Evolutionary conservation across 2,888 invertebrate species (phyloP).

Genomic region (Hetaerina titia): DNA sequence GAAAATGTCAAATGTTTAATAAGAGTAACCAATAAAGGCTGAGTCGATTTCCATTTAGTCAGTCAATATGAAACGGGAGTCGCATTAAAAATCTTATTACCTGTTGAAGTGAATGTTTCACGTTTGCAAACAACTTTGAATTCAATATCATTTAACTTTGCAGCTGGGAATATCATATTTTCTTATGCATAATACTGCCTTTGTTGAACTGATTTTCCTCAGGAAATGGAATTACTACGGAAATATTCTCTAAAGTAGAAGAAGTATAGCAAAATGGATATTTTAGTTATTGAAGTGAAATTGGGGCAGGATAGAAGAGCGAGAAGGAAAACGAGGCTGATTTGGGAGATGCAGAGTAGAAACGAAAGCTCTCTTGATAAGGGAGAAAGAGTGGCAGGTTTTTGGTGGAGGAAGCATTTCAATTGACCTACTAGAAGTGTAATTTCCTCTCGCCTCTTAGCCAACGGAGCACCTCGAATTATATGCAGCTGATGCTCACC

Average conservation of each 20-base stretch:
- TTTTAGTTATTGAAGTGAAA: neutral
- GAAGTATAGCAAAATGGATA: neutral
- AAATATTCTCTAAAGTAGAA: neutral
- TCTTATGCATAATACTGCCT: too few species aligned
- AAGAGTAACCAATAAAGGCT: too few species aligned
- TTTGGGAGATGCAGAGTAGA: neutral
- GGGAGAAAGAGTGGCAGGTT: neutral
- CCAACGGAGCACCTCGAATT: constrained; percentile 13
- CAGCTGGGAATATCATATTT: too few species aligned
- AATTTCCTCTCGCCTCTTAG: constrained; percentile 49
- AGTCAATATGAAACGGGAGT: too few species aligned
- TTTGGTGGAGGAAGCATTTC: neutral
- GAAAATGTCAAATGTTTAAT: too few species aligned
- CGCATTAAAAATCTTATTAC: too few species aligned
- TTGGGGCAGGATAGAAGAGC: constrained; percentile 45
- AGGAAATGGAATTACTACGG: neutral
- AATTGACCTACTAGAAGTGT: neutral
- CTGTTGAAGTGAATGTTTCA: too few species aligned
- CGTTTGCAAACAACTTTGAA: too few species aligned
- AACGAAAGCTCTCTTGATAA: constrained; percentile 4
- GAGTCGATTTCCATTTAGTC: too few species aligned
- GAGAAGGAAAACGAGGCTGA: neutral
- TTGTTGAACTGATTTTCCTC: too few species aligned
- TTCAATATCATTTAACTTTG: too few species aligned
- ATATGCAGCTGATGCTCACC: constrained; percentile 30